A percentile compares a stretch with the other conserved stretches of the same genome.
Evolutionary conservation across 2,888 invertebrate genomes (phyloP).

Genomic region (Xiphydria camelus): DNA sequence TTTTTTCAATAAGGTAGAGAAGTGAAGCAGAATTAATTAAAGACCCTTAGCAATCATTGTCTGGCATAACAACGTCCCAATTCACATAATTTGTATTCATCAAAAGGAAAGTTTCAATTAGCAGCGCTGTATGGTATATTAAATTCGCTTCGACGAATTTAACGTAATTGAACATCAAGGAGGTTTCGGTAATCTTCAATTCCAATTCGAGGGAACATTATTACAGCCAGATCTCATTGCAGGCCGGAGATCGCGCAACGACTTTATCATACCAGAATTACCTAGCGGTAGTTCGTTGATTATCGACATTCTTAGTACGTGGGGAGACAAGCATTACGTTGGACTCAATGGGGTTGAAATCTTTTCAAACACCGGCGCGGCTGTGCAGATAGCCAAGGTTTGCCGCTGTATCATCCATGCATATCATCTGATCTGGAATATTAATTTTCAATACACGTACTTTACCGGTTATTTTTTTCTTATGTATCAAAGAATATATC

Average conservation of each 20-base stretch:
- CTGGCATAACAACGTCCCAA: too few relatives aligned
- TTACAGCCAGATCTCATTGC: conserved; percentile 9
- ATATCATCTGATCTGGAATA: conserved; percentile 3
- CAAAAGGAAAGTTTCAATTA: too few relatives aligned
- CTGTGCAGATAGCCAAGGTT: too few relatives aligned
- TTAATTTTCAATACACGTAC: too few relatives aligned
- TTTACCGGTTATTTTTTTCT: too few relatives aligned
- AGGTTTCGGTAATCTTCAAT: background rate
- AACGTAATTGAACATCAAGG: background rate
- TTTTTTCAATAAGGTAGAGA: too few relatives aligned
- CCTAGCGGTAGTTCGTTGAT: conserved; percentile 70
- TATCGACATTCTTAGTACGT: conserved; percentile 72
- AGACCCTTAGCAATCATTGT: too few relatives aligned
- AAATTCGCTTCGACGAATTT: too few relatives aligned
- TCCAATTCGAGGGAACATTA: background rate
- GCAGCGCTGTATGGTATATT: too few relatives aligned
- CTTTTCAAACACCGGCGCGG: conserved; percentile 67
- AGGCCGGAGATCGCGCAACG: conserved; percentile 35
- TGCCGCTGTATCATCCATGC: background rate
- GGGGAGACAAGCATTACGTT: conserved; percentile 80
- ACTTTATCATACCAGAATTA: conserved; percentile 77
- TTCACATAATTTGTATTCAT: too few relatives aligned
- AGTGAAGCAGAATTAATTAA: too few relatives aligned
- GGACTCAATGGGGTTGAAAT: conserved; percentile 80
- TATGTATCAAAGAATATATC: too few relatives aligned